Evolutionary conservation across 53 echinoderm and acorn worm species (phyloP).

Genomic region (Henricia sp.): DNA sequence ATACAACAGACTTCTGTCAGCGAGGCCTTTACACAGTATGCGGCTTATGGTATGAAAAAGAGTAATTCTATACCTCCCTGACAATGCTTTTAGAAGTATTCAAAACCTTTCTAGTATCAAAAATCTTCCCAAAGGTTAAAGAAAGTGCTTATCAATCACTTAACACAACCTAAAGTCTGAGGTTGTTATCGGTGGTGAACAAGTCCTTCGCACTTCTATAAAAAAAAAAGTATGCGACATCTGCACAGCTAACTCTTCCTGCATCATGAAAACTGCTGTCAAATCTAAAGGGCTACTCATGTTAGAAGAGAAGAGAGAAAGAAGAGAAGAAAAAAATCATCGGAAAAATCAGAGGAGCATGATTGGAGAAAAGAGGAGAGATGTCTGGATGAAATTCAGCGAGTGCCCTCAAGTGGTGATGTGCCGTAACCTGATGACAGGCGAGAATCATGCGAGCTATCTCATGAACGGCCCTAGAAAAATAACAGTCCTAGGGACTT

Average conservation of each 20-base stretch:
- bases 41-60: background rate
- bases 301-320: background rate
- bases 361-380: background rate
- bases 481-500: slow-evolving; percentile 40
- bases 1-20: too few relatives aligned
- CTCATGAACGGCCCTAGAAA: slow-evolving; percentile 43
- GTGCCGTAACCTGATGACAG: slow-evolving; percentile 53
- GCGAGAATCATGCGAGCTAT: slow-evolving; percentile 6
- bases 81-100: background rate
- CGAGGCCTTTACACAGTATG: too few relatives aligned
- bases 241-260: background rate
- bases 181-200: slow-evolving; percentile 10
- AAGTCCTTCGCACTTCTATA: slow-evolving; percentile 48
- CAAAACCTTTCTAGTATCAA: background rate
- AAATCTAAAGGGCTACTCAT: slow-evolving; percentile 40
- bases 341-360: slow-evolving; percentile 2
- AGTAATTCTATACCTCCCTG: background rate
- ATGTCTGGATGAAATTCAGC: slow-evolving; percentile 54
- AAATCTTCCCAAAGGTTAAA: slow-evolving; percentile 10
- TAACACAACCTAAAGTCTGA: slow-evolving; percentile 26
- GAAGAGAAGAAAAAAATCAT: slow-evolving; percentile 3
- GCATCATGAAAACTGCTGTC: slow-evolving; percentile 31
- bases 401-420: slow-evolving; percentile 40
- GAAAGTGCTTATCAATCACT: slow-evolving; percentile 31
- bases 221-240: slow-evolving; percentile 29